Conservation (phyloP, 2,113 vertebrate species). For the Nannospalax galili region DNA sequence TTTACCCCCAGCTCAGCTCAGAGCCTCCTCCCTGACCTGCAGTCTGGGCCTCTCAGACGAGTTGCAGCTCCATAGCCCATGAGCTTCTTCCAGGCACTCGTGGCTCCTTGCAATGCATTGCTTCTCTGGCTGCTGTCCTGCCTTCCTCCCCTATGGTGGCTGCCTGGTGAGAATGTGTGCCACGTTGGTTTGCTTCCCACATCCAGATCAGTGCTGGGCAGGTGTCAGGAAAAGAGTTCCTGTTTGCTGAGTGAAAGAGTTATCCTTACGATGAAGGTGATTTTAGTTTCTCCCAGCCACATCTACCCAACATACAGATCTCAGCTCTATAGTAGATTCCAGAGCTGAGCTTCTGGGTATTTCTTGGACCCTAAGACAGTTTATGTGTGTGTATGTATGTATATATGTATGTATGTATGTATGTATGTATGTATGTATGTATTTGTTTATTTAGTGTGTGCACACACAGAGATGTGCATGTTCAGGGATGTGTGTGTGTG, state of each 20-base stretch:
- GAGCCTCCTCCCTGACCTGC: background rate
- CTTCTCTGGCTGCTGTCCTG: background rate
- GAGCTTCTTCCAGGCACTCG: background rate
- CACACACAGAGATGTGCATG: no score
- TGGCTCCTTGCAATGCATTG: no score
- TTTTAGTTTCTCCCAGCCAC: background rate
- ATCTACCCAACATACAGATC: background rate
- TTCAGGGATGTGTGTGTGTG: background rate
- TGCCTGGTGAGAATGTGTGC: background rate
- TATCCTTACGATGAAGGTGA: background rate
- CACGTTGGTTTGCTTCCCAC: background rate
- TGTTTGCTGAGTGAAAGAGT: background rate
- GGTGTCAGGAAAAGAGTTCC: background rate
- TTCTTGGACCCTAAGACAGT: background rate
- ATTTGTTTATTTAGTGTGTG: no score
- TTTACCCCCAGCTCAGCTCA: background rate
- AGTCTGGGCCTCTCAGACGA: background rate
- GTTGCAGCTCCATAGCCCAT: background rate
- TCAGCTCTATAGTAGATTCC: background rate
- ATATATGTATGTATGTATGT: background rate
- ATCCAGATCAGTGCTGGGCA: background rate
- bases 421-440: background rate
- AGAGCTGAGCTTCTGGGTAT: background rate
- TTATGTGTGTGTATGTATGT: background rate
- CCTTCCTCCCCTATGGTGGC: background rate